Evolutionary conservation across 2,113 vertebrate species (phyloP).

Genomic region (Pelecanoides urinatrix): DNA sequence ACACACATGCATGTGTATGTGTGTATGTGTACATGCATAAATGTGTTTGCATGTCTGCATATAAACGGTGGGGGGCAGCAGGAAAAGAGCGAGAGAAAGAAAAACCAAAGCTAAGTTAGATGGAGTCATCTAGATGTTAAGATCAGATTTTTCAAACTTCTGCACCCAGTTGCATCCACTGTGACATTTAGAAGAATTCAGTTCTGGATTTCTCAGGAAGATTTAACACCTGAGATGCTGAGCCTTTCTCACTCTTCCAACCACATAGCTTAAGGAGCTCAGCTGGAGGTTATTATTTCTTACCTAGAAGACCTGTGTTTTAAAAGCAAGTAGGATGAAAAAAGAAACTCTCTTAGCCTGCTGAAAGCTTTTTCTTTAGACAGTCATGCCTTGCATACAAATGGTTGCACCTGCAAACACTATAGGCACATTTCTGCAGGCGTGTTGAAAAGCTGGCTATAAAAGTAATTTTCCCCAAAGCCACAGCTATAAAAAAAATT

Average conservation of each 20-base stretch:
- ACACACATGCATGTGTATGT: background rate
- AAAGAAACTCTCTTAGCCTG: background rate
- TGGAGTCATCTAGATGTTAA: background rate
- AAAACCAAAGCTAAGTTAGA: background rate
- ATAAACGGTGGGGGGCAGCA: background rate
- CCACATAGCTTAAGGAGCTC: background rate
- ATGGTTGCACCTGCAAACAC: constrained; percentile 16
- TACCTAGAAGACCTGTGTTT: constrained; percentile 8
- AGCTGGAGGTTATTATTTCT: constrained; percentile 27
- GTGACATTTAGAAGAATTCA: background rate
- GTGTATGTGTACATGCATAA: too few species aligned
- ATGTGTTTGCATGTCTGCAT: background rate
- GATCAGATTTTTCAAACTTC: background rate
- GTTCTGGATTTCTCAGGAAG: background rate
- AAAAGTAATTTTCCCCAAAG: constrained; percentile 46
- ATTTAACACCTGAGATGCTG: background rate
- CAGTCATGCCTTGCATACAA: background rate
- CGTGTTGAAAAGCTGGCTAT: constrained; percentile 1
- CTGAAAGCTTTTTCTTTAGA: constrained; percentile 15
- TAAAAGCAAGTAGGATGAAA: background rate
- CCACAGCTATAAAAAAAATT: constrained; percentile 8
- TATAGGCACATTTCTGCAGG: background rate
- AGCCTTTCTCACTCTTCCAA: background rate
- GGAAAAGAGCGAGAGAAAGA: background rate
- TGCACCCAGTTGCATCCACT: background rate